Base-by-base conservation (phyloP, 2,888 invertebrate genomes). In the Cosmopolites sordidus region DNA sequence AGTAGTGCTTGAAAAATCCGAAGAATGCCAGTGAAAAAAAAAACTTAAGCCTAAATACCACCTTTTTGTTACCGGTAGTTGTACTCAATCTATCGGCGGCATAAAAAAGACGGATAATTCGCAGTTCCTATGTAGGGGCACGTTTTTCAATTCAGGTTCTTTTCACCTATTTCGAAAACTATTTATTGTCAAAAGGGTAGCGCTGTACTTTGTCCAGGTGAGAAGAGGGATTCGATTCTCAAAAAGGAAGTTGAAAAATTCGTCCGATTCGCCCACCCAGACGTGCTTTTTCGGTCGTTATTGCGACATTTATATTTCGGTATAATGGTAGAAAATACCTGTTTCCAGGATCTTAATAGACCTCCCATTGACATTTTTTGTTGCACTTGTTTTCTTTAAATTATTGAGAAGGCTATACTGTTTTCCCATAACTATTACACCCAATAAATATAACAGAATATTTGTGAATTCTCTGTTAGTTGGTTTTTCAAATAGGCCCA, bases 131-230 rank as follows among this genome's bases (percentile, higher is more conserved):
- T 52, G 51, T 33, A 4, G 14, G n/a, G n/a, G 47, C 51, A 52
- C 51, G 47, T 47, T 38, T 22, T 30, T 30, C 42, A 39, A 43
- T 51, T n/a, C 46, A 2, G 42, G 42, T 33, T 33, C 46, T 51
- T 52, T 52, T 52, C 47, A 52, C 47, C 51, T 47, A 47, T 46
- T 46, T 51, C 51, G 18, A 46, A 51, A 51, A 46, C 37, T 41
- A 41, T 51, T 51, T 52, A 52, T 52, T 47, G 43, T 47, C 38
- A 39, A 27, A 46, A 47, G 51, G 46, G 51, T 45, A 37, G 42
- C 47, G 40, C 42, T 38, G 43, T 46, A 38, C 37, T 45, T 43
- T 51, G 15, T 22, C 47, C 30, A 42, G 51, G 51, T 52, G 51
- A 52, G 46, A 52, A 45, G 51, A 37, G 16, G 43, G 41, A 11